Conservation (phyloP, 2,888 invertebrate species). For the Norana najaformis region DNA sequence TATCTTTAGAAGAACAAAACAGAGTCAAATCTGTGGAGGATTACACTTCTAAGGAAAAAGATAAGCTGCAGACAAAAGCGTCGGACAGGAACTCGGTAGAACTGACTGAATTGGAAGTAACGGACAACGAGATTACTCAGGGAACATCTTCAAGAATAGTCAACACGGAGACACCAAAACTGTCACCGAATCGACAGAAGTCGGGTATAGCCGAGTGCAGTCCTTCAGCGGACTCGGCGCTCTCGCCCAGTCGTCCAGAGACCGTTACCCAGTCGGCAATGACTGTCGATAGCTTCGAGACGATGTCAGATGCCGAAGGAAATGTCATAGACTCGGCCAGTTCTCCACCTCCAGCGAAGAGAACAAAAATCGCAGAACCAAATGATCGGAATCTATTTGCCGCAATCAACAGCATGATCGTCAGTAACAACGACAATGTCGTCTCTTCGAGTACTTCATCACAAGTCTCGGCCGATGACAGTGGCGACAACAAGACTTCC, state of each 20-base stretch:
- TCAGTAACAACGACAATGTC: conserved; percentile 30
- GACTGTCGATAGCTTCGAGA: background rate
- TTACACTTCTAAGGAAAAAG: background rate
- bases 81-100: background rate
- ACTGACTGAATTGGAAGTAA: background rate
- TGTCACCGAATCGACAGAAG: background rate
- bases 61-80: background rate
- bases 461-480: conserved; percentile 7
- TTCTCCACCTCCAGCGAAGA: background rate
- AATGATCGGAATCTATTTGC: background rate
- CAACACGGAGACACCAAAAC: background rate
- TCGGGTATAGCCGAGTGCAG: background rate
- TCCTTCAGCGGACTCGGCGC: conserved; percentile 18
- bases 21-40: background rate
- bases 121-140: background rate
- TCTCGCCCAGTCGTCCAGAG: conserved; percentile 18
- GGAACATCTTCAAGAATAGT: background rate
- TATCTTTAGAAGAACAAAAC: background rate
- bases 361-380: background rate
- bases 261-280: background rate
- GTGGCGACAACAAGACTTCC: conserved; percentile 22
- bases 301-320: background rate
- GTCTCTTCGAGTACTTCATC: conserved; percentile 34
- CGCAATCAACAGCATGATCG: conserved; percentile 14
- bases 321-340: background rate